Base-by-base conservation (phyloP, 2,888 invertebrate genomes). In the Xestia ashworthii region DNA sequence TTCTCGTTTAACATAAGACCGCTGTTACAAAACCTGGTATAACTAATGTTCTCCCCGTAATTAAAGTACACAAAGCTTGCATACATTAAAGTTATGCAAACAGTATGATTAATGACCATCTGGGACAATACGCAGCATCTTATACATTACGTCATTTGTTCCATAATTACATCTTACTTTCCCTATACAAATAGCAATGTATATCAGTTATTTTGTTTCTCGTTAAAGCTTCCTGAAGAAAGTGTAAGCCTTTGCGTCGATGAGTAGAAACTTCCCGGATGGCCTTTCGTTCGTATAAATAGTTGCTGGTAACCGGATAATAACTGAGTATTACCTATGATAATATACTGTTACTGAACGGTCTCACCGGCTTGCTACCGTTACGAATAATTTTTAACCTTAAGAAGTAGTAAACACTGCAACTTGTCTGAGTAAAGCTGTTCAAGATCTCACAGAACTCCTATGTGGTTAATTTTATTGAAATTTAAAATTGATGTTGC, bases 141-240 rank as follows among this genome's bases (percentile, higher is more conserved):
- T 78, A 72, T 71, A 72, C 74, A 68, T 86, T 81, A 79, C 71
- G 65, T 79, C 79, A 78, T 74, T 81, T 71, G 74, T 80, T 81
- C 65, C 74, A 78, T 84, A 85, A 86, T 86, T 66, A 83, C 75
- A 77, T 70, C 41, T 73, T 75, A 84, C 85, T 80, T 87, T 84
- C 78, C 66, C 48, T 83, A 64, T 16, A 53, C 5, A 66, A 41
- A 46, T 62, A 25, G 46, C 68, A 53, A 74, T 77, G 60, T 50
- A 79, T 72, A 76, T 71, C 53, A 38, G 9, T 16, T 32, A 46
- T 65, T 60, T 71, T 72, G 69, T 74, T 69, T 67, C 22, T 81
- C 25, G 68, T 81, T 78, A 78, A 74, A 68, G 76, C 83, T 91
- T 93, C 91, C 89, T 89, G 89, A 90, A 87, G 92, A 93, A 93